phyloP scores from a whole-genome alignment of 2,797 vertebrate genomes.

The Chrosomus eos region DNA sequence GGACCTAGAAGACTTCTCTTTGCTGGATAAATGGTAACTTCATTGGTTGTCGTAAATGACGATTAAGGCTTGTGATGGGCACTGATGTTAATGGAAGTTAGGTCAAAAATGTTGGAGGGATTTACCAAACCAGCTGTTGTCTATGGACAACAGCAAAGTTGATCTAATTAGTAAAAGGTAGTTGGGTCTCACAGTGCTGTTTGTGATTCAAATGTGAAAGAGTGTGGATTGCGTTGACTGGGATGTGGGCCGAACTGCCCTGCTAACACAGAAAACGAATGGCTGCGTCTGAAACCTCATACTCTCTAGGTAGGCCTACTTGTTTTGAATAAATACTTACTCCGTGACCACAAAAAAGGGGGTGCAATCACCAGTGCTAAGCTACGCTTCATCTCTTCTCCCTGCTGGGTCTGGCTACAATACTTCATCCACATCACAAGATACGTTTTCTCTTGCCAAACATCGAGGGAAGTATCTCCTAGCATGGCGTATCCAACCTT shows the following conservation, averaged over 20 bases:
- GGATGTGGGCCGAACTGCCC: not conserved
- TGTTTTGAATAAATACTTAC: not conserved
- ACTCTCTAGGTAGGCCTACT: not conserved
- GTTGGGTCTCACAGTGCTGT: conserved; percentile 17
- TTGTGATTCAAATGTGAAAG: conserved; percentile 38
- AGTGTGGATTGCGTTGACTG: conserved; percentile 1
- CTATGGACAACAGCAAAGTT: conserved; percentile 3
- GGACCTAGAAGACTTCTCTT: conserved; percentile 12
- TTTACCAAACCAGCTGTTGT: conserved; percentile 39
- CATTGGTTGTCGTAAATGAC: conserved; percentile 30
- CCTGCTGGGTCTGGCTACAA: no score
- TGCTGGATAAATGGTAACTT: conserved; percentile 29
- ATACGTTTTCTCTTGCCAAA: no score
- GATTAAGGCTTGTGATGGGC: conserved; percentile 31
- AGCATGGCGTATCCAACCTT: no score
- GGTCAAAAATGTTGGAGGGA: conserved; percentile 34
- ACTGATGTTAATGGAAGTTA: conserved; percentile 42
- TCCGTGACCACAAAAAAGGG: not conserved
- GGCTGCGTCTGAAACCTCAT: not conserved
- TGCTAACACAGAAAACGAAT: not conserved
- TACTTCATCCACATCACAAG: no score
- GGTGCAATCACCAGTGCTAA: no score
- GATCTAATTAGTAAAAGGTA: conserved; percentile 32
- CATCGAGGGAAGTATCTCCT: no score
- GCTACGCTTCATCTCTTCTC: no score